Evolutionary conservation across 2,797 vertebrate species (phyloP).

Genomic region (Sebastes cheni): DNA sequence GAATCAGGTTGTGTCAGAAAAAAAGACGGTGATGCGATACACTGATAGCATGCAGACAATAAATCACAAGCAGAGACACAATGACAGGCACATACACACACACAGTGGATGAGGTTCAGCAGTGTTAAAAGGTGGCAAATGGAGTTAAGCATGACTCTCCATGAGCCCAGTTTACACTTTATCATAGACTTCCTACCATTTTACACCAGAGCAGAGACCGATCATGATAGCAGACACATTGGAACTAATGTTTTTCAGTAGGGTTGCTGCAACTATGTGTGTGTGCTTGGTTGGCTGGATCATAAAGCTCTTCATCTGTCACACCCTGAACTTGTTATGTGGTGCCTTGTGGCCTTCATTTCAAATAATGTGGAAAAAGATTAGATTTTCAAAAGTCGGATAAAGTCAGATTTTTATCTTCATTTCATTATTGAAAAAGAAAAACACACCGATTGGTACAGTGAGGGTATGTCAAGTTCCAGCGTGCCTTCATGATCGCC

Average conservation of each 20-base stretch:
- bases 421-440: constrained; percentile 1
- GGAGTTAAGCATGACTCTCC: constrained; percentile 56
- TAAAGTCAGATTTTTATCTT: constrained; percentile 14
- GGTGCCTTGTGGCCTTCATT: constrained; percentile 2
- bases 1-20: constrained; percentile 41
- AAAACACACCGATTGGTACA: neutral
- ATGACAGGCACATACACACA: constrained; percentile 3
- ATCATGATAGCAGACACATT: neutral
- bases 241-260: neutral
- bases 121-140: constrained; percentile 33
- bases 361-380: constrained; percentile 1
- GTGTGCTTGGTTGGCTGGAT: neutral
- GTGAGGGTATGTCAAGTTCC: neutral
- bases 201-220: neutral
- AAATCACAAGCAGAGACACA: constrained; percentile 10
- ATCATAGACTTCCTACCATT: constrained; percentile 6
- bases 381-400: neutral
- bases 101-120: constrained; percentile 14
- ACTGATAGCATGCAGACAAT: constrained; percentile 60
- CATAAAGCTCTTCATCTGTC: neutral
- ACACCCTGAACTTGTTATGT: neutral
- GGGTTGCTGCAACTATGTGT: neutral
- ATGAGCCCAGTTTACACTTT: constrained; percentile 31
- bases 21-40: constrained; percentile 14
- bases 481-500: neutral